Percentiles rank a stretch among this genome's conserved stretches.
Evolutionary conservation across 2,888 invertebrate genomes (phyloP).

Genomic region (Erpobdella octoculata): DNA sequence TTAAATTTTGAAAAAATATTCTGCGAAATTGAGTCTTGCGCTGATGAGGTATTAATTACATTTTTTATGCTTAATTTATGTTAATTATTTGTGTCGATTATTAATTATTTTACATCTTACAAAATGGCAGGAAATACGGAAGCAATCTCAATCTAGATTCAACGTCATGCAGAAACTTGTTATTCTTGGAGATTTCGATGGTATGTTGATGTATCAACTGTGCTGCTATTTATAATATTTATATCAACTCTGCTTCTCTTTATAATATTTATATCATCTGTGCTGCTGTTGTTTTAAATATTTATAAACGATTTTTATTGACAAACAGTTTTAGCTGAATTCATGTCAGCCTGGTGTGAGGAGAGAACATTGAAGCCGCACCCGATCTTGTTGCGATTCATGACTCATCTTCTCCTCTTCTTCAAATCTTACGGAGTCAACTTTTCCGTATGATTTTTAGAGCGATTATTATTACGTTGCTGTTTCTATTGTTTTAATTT

Average conservation of each 20-base stretch:
- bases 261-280: no score
- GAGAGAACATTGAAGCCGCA: constrained; percentile 38
- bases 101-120: neutral
- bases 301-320: no score
- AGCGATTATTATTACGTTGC: constrained; percentile 63
- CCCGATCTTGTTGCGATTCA: constrained; percentile 64
- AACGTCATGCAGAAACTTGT: constrained; percentile 75
- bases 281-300: no score
- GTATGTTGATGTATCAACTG: constrained; percentile 38
- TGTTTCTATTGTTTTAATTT: constrained; percentile 69
- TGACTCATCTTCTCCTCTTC: constrained; percentile 76
- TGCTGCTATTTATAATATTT: no score
- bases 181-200: constrained; percentile 66
- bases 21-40: constrained; percentile 55
- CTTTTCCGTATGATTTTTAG: constrained; percentile 42
- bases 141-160: constrained; percentile 53
- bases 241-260: no score
- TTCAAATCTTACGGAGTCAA: constrained; percentile 67
- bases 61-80: no score
- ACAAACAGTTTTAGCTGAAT: constrained; percentile 63
- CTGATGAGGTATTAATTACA: constrained; percentile 5
- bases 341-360: constrained; percentile 56
- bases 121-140: constrained; percentile 30
- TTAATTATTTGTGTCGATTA: neutral
- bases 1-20: constrained; percentile 65